Base-by-base conservation (phyloP, 1,140 invertebrate genomes). In the Drosophila santomea region DNA sequence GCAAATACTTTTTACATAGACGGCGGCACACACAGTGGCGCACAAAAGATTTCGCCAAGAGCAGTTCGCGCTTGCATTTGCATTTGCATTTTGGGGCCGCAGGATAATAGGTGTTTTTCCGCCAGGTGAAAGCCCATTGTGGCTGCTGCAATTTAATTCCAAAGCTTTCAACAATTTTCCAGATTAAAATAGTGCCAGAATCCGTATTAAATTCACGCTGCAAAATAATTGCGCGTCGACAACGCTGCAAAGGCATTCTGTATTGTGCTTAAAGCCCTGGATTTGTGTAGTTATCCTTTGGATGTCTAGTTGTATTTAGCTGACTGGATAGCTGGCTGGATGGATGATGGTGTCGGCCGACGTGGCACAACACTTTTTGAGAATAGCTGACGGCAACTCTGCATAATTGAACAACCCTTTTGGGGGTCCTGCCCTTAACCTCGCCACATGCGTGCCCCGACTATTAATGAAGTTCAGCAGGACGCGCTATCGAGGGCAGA, bases 391-490 rank as follows among this genome's bases (percentile, higher is more conserved):
- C 67, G 43, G 68, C 68, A 71, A 48, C 64, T 68, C 68, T 58
- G 67, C 67, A 71, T 71, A 71, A 71, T 71, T 71, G 67, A 39
- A 35, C 41, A 71, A 71, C 64, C 54, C 61, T 54, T 59, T 67
- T 15, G 32, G 11, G 41, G n/a, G 0, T 14, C 17, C 28, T 32
- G 32, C 8, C 51, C 41, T 35, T 69, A 59, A 11, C 48, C 25
- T 14, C 20, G 32, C 20, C 23, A 7, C 25, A 64, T 68, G 71
- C 79, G 83, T 88, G 83, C 41, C 35, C 48, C 44, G 74, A 74
- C 78, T 88, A 88, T 88, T 82, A 71, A 86, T 88, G 74, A 82
- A 61, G 39, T 64, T 75, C 52, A 67, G 71, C 50, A 67, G 71
- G 17, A 17, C 17, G 17, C 17, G 17, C 17, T 17, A 17, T 17